Base-by-base conservation (phyloP, 2,797 vertebrate species). In the Poecile montanus region DNA sequence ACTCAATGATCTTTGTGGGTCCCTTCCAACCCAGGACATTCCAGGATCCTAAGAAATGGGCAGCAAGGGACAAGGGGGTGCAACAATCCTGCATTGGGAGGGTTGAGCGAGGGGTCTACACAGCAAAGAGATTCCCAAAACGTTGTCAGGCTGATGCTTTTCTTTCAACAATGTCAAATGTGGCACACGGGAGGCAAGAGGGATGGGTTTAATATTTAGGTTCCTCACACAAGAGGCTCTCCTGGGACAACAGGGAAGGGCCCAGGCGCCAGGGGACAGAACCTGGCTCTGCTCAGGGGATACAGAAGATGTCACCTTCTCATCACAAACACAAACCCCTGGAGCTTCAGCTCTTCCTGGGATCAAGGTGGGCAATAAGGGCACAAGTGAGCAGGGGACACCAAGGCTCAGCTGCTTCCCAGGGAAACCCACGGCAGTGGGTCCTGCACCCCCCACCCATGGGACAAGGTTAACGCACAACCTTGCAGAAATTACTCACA, bases 11-110 rank as follows among this genome's bases (percentile, higher is more conserved):
- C 36, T 11, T 1, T 11, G 10, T 8, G 13, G 32, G 11, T n/a
- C 48, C 27, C 16, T 44, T 48, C 57, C 32, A 27, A 8, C 2
- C 22, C n/a, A 51, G 38, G n/a, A 58, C 10, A 77, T 17, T 13
- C 20, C 58, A 65, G 1, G 2, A 10, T 19, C 40, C 12, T 51
- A 20, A 34, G 40, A 70, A 34, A 22, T 11, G 14, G 12, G 29
- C 36, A 76, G 57, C 50, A 51, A 63, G 23, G 27, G n/a, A 38
- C n/a, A 77, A 38, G 14, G 21, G 44, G 5, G 7, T n/a, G 16
- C 4, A 19, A 42, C 7, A 2, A 3, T 1, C 34, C 67, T 6
- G 34, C 8, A 2, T 0, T 0, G 12, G 30, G 56, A 68, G 27
- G 21, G 36, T 0, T 27, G 91, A 48, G 63, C 1, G 0, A 48